Percentiles rank a stretch among this genome's conserved stretches.
These are phyloP conservation scores for Ennomos erosarius DNA, from an alignment of 2,888 invertebrate genomes.

Conservation along the genomic window DNA sequence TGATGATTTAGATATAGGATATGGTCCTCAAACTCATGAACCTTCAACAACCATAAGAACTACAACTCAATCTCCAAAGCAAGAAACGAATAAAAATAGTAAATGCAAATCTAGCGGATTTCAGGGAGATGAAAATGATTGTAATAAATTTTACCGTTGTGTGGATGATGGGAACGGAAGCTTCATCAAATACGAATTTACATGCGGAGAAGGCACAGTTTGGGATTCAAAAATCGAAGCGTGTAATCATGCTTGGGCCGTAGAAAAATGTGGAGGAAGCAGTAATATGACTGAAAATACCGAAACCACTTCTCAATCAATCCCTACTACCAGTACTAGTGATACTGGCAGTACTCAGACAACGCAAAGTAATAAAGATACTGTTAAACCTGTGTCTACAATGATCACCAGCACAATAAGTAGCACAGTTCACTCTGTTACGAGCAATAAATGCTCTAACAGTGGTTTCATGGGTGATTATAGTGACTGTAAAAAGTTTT, in stretches of 20 bases:
- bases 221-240: constrained; percentile 84
- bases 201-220: constrained; percentile 85
- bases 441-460: constrained; percentile 44
- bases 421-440: constrained; percentile 33
- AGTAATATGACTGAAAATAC: constrained; percentile 32
- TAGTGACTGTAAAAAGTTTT: constrained; percentile 90
- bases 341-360: constrained; percentile 16
- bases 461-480: constrained; percentile 89
- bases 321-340: constrained; percentile 12
- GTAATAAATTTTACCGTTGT: constrained; percentile 89
- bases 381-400: constrained; percentile 19
- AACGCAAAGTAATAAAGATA: constrained; percentile 25
- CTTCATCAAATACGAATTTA: constrained; percentile 81
- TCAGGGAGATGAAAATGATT: constrained; percentile 81
- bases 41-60: constrained; percentile 35
- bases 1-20: constrained; percentile 49
- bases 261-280: constrained; percentile 51
- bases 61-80: constrained; percentile 10
- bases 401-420: constrained; percentile 25
- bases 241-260: constrained; percentile 85
- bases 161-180: constrained; percentile 76
- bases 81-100: constrained; percentile 31
- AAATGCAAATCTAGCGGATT: constrained; percentile 83
- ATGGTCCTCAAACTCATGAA: constrained; percentile 43
- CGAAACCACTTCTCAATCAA: constrained; percentile 38